Evolutionary conservation across 2,888 invertebrate species (phyloP), one percentile per base, ranked within the genome.

Genomic region (Corythucha ciliata): DNA sequence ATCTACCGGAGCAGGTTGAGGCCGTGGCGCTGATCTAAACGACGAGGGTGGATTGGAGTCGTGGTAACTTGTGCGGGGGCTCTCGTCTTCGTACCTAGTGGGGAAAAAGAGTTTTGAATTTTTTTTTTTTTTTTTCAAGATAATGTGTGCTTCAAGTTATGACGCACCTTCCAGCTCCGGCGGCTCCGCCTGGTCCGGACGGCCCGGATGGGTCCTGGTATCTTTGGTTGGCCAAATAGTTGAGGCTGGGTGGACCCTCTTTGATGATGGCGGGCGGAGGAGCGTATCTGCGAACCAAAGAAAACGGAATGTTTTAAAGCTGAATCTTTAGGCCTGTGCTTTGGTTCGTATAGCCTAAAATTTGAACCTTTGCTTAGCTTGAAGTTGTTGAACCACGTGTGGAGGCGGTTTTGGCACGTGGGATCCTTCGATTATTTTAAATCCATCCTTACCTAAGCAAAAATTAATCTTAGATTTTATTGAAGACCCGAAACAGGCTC

Each of bases 341-440:
- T 10, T 29, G 8, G 8, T 29, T 10, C 8, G 29, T 12, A 8
- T 10, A 10, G 29, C 29, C 8, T 10, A 10, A 10, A 10, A 12
- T 29, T 12, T 1, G 27, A 14, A 49, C 49, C 49, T 49, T 25
- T 49, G 49, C 36, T 49, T 40, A 24, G 40, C 41, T 24, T 62
- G 61, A 21, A 52, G 55, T 39, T 58, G 45, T 42, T 57, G 37
- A 21, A 51, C 18, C 41, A 54, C 26, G 51, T 51, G 51, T 1
- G 51, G 51, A 48, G 37, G 52, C 52, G 62, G 61, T 58, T 67
- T 67, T 4, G 71, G 71, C 26, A 71, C 63, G 57, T 72, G 70
- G 55, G 70, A 70, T 14, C 70, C 71, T 60, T 72, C 70, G 36
- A 72, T 57, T 27, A 73, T 71, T 61, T 66, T 67, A 62, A 73